These are phyloP conservation scores for Bos taurus DNA, from an alignment of 2,113 vertebrate genomes.

Conservation along the genomic window ARS-UCD2.0 NC_037335.1:42753501-42754000, in stretches of 20 bases:
- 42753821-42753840: rapidly evolving
- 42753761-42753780: neutral
- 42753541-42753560: neutral
- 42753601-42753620: neutral
- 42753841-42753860: no score
- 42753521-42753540: neutral
- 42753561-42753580: neutral
- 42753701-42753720: neutral
- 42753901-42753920: neutral
- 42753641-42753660: neutral
- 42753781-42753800: neutral
- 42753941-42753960: neutral
- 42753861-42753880: neutral
- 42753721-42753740: neutral
- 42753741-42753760: neutral
- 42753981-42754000: neutral
- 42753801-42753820: neutral
- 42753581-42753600: neutral
- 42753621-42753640: neutral
- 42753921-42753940: neutral
- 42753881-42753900: neutral
- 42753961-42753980: neutral
- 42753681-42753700: neutral
- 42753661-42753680: neutral
- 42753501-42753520: neutral